These are phyloP conservation scores for Drosophila glabriapex DNA, from an alignment of 2,888 invertebrate genomes.

Conservation along the genomic window DNA sequence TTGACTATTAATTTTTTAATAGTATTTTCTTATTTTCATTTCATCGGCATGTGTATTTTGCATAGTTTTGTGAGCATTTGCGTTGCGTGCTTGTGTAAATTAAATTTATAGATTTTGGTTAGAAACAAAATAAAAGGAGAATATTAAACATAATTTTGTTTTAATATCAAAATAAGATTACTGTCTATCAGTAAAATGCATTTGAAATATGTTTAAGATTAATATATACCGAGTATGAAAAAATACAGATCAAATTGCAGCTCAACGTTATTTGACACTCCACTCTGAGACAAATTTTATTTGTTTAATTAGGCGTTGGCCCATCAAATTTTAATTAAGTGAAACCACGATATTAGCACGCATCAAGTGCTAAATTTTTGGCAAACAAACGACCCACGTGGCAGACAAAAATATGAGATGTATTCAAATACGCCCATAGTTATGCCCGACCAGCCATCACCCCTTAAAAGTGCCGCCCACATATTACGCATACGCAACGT, in stretches of 20 bases:
- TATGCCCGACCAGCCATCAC: not conserved
- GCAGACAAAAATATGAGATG: constrained; percentile 20
- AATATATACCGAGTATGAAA: not conserved
- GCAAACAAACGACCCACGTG: constrained; percentile 25
- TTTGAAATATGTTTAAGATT: not conserved
- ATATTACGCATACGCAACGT: constrained; percentile 41
- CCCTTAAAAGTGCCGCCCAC: not conserved
- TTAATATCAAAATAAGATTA: no score
- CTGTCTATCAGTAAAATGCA: not conserved
- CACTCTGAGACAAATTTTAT: not conserved
- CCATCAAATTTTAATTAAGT: constrained; percentile 48
- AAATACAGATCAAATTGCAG: not conserved
- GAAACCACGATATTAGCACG: constrained; percentile 41
- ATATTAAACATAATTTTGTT: not conserved
- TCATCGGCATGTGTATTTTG: not conserved
- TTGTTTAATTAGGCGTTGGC: constrained; percentile 32
- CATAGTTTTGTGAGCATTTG: not conserved
- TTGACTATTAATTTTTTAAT: not conserved
- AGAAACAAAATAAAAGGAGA: not conserved
- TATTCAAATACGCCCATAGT: not conserved
- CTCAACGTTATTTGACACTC: not conserved
- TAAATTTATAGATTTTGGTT: not conserved
- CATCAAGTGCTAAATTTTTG: constrained; percentile 25
- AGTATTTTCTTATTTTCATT: not conserved
- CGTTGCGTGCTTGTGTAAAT: not conserved